These are phyloP conservation scores for Ecliptopera silaceata DNA, from an alignment of 2,888 invertebrate genomes.

Conservation along the genomic window DNA sequence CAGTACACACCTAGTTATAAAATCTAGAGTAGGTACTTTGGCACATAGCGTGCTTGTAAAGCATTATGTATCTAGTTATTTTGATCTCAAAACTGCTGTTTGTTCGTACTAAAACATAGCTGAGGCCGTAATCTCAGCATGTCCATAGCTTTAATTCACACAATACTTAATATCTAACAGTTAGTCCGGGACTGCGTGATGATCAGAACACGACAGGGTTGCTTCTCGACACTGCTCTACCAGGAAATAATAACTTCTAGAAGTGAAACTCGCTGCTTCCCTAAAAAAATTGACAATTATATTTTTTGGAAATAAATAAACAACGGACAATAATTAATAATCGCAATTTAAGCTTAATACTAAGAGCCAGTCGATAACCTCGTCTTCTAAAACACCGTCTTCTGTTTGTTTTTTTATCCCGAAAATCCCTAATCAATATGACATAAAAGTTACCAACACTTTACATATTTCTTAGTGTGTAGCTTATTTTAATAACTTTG, in stretches of 20 bases:
- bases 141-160: conserved; percentile 18
- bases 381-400: too few relatives aligned
- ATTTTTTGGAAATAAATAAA: too few relatives aligned
- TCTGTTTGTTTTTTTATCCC: too few relatives aligned
- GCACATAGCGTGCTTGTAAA: conserved; percentile 3
- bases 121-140: conserved; percentile 3
- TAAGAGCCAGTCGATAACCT: too few relatives aligned
- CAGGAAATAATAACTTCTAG: neutral
- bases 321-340: too few relatives aligned
- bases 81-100: conserved; percentile 11
- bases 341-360: too few relatives aligned
- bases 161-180: conserved; percentile 22
- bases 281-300: too few relatives aligned
- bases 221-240: conserved; percentile 9
- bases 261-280: conserved; percentile 10
- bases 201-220: conserved; percentile 29
- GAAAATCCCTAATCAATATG: too few relatives aligned
- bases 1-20: too few relatives aligned
- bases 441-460: too few relatives aligned
- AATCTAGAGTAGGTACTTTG: neutral
- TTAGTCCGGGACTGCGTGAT: conserved; percentile 30
- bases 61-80: conserved; percentile 16
- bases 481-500: too few relatives aligned
- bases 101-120: conserved; percentile 10
- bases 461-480: too few relatives aligned